A percentile compares a stretch with the other conserved stretches of the same genome.
phyloP scores from a whole-genome alignment of 2,888 invertebrate species.

The Papilio gigon region DNA sequence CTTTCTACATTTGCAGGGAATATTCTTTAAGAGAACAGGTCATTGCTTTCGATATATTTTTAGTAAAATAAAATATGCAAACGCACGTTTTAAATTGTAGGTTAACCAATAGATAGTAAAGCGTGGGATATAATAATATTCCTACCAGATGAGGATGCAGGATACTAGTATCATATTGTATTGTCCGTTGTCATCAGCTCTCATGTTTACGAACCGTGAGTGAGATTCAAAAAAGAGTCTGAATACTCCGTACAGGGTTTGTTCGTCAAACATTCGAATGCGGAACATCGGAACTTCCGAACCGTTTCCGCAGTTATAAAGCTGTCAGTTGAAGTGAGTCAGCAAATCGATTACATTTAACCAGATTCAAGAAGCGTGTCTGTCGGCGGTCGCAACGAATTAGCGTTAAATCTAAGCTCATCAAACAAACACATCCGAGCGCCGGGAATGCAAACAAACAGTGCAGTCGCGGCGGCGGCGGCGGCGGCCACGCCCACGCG shows the following conservation, averaged over 20 bases:
- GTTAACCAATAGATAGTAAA: too few species aligned
- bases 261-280: neutral
- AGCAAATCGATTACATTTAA: conserved; percentile 48
- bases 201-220: too few species aligned
- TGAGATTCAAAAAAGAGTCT: neutral
- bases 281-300: neutral
- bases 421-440: conserved; percentile 71
- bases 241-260: neutral
- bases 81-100: too few species aligned
- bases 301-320: conserved; percentile 1
- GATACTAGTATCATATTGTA: too few species aligned
- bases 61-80: too few species aligned
- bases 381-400: conserved; percentile 74
- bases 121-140: too few species aligned
- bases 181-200: too few species aligned
- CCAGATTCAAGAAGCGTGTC: conserved; percentile 58
- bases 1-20: too few species aligned
- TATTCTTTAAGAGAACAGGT: too few species aligned
- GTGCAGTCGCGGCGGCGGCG: conserved; percentile 56
- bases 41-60: too few species aligned
- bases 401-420: conserved; percentile 70
- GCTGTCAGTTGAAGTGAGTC: neutral
- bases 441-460: conserved; percentile 63
- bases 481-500: conserved; percentile 66
- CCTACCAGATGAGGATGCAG: too few species aligned